These are phyloP conservation scores for Erpornis zantholeuca DNA, from an alignment of 2,113 vertebrate genomes.

Conservation along the genomic window DNA sequence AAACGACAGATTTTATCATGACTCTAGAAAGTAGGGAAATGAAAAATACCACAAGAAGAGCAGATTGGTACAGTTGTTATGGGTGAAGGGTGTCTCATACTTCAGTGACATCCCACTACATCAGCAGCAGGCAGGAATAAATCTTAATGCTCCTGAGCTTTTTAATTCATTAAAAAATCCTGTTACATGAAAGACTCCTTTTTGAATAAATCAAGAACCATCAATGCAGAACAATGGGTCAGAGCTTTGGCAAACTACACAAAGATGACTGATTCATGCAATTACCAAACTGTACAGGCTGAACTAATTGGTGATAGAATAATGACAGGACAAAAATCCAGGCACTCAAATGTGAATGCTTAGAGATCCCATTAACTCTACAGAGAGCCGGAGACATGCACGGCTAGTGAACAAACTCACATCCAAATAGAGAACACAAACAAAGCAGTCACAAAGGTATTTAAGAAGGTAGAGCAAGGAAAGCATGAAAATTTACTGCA, in stretches of 20 bases:
- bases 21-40: background rate
- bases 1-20: background rate
- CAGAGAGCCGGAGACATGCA: background rate
- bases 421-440: background rate
- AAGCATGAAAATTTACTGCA: background rate
- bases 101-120: background rate
- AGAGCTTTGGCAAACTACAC: slow-evolving; percentile 11
- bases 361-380: background rate
- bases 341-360: background rate
- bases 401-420: background rate
- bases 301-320: slow-evolving; percentile 22
- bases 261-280: slow-evolving; percentile 6
- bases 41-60: background rate
- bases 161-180: background rate
- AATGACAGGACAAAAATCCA: slow-evolving; percentile 32
- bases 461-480: background rate
- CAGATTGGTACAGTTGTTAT: background rate
- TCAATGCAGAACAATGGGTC: background rate
- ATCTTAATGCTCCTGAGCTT: background rate
- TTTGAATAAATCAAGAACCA: background rate
- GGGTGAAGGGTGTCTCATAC: background rate
- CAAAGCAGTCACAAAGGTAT: background rate
- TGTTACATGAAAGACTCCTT: background rate
- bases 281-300: slow-evolving; percentile 10
- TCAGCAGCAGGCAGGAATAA: background rate